Base-by-base conservation (phyloP, 2,888 invertebrate genomes). In the Ophion costatus region DNA sequence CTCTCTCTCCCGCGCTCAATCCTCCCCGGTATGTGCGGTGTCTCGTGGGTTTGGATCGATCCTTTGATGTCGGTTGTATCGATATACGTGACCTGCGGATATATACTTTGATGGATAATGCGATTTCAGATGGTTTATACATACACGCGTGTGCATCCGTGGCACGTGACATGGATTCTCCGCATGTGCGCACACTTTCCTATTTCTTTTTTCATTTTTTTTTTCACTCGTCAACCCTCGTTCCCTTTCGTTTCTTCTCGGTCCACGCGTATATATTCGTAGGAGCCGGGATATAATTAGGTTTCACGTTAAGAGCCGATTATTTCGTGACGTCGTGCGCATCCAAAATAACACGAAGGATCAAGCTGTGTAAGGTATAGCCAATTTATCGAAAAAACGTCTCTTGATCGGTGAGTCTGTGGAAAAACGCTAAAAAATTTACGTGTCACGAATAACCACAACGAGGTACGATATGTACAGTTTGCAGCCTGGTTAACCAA, bases 111-210 rank as follows among this genome's bases (percentile, higher is more conserved):
- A 85, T 82, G 82, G 59, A 76, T 85, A 85, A 85, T 85, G 80
- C 85, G 85, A 85, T 85, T 85, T 85, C 76, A 85, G 82, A 80
- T 69, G 80, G 82, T 85, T 85, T 80, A 82, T 85, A 85, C 56
- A 75, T 80, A 82, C 85, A 85, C 82, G 85, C 82, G 85, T 82
- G 77, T 73, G 51, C 64, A 66, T 67, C 76, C 73, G 20, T 33
- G 80, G 67, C 85, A 85, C 85, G 85, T 69, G 85, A 22, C 77
- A 33, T 59, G 80, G 77, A 85, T 80, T 82, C 82, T 85, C 77
- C 45, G 82, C 82, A 73, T 82, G 82, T 80, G 85, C 73, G 82
- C 79, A 67, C 82, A 64, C 29, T 63, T 66, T 64, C 38, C 61
- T 75, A 59, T 76, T 73, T 73, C 14, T 67, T 61, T 33, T 33